These are phyloP conservation scores for Lasioglossum morio DNA, from an alignment of 2,888 invertebrate species.

Conservation along the genomic window DNA sequence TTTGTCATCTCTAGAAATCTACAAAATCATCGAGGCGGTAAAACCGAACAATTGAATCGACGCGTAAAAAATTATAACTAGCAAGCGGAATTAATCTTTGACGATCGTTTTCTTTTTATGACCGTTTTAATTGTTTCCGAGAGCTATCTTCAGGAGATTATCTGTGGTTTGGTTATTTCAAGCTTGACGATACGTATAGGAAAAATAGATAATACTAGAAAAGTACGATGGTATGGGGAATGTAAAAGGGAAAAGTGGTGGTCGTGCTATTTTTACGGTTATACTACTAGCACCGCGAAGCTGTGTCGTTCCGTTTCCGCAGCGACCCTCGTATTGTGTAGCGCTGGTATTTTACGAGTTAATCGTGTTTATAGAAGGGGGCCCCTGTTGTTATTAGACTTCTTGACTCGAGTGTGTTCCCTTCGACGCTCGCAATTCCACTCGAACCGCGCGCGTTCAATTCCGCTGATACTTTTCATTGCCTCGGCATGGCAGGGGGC, in stretches of 20 bases:
- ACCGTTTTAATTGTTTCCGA: background rate
- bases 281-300: background rate
- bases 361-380: background rate
- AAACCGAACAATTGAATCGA: background rate
- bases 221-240: background rate
- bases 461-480: conserved; percentile 6
- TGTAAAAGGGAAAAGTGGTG: background rate
- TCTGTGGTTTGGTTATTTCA: background rate
- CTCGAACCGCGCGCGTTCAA: background rate
- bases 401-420: conserved; percentile 1
- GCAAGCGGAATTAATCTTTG: background rate
- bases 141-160: background rate
- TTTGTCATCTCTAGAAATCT: fast-evolving
- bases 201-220: background rate
- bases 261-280: background rate
- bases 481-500: background rate
- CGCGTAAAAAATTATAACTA: background rate
- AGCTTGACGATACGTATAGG: background rate
- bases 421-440: background rate
- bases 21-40: background rate
- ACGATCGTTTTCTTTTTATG: background rate
- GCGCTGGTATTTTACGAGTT: background rate
- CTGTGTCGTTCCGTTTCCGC: background rate
- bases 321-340: background rate
- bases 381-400: background rate